A percentile compares a stretch with the other conserved stretches of the same genome.
phyloP scores from a whole-genome alignment of 2,113 vertebrate genomes.

The Pterocles gutturalis region DNA sequence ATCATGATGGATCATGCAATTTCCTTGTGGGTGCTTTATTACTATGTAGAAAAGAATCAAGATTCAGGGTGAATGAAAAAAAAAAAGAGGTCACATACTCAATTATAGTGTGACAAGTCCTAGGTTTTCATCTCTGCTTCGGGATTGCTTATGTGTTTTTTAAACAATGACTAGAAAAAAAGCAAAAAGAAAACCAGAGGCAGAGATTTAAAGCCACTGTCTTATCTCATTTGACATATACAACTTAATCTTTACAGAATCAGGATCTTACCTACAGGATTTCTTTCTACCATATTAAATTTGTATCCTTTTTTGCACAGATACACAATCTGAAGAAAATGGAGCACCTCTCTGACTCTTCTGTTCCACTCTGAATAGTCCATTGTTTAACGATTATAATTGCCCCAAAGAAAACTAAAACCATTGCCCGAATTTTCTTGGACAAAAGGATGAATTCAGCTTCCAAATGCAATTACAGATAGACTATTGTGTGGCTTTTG shows the following conservation, averaged over 20 bases:
- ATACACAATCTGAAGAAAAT: background rate
- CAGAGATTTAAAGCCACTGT: background rate
- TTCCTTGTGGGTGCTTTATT: background rate
- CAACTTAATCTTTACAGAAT: background rate
- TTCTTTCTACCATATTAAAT: background rate
- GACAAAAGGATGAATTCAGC: background rate
- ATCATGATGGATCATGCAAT: background rate
- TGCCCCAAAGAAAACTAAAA: background rate
- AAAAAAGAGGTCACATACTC: background rate
- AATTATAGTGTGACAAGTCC: background rate
- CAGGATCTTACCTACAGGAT: background rate
- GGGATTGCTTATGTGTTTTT: background rate
- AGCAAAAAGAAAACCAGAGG: background rate
- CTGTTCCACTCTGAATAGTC: background rate
- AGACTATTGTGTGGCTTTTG: background rate
- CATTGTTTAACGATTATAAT: background rate
- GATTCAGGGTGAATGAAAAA: background rate
- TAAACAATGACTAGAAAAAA: background rate
- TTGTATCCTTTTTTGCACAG: background rate
- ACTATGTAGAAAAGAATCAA: background rate
- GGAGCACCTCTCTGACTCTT: background rate
- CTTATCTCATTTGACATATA: background rate
- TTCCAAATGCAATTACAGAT: background rate
- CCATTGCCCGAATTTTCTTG: background rate
- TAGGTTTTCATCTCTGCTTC: fast-evolving